A percentile compares a stretch with the other conserved stretches of the same genome.
phyloP scores from a whole-genome alignment of 2,797 vertebrate species.

The Dendrocincla fuliginosa region DNA sequence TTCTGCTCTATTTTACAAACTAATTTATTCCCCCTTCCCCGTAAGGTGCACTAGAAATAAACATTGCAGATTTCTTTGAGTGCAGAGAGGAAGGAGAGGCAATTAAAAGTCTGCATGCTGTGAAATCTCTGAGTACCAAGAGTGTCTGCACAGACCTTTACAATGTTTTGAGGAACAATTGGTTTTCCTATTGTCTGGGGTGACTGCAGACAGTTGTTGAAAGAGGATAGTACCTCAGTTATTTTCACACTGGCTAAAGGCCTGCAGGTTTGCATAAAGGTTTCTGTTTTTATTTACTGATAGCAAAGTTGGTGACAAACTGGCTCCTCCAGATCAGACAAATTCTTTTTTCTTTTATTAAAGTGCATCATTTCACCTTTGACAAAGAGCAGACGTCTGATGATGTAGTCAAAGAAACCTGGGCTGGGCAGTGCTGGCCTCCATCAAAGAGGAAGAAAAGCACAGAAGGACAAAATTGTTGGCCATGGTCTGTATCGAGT shows the following conservation, averaged over 20 bases:
- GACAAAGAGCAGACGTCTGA: neutral
- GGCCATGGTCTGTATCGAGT: neutral
- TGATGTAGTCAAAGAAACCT: neutral
- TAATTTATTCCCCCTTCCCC: neutral
- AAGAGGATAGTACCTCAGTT: neutral
- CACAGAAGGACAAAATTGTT: neutral
- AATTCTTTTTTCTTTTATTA: neutral
- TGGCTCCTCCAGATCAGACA: neutral
- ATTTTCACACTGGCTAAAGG: neutral
- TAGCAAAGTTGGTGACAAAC: neutral
- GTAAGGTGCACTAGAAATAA: neutral
- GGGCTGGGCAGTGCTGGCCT: neutral
- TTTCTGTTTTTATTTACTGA: constrained; percentile 15
- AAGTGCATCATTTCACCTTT: rapidly evolving
- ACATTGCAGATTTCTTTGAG: neutral
- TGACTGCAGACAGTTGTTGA: neutral
- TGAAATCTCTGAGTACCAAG: neutral
- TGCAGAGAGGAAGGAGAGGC: neutral
- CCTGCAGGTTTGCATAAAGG: neutral
- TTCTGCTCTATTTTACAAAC: neutral
- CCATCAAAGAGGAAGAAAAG: neutral
- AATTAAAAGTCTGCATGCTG: constrained; percentile 37
- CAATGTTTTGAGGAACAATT: neutral
- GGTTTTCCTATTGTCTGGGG: neutral
- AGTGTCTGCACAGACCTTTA: neutral